Evolutionary conservation across 2,113 vertebrate genomes (phyloP), one percentile per base, ranked within the genome.

Genomic region (Pheucticus melanocephalus): DNA sequence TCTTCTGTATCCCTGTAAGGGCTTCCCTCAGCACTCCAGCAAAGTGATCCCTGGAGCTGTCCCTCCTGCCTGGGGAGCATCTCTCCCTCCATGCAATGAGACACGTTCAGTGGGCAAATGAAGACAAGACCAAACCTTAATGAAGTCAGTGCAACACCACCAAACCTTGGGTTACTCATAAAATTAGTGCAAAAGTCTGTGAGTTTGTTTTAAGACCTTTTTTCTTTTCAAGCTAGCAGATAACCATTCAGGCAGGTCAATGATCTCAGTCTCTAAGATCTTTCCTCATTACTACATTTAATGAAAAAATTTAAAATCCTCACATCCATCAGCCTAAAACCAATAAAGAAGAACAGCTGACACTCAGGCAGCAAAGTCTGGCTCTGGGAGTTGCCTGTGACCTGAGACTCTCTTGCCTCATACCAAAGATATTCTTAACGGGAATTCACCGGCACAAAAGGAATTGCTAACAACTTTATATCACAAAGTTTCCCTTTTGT

Each of bases 391-490:
- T n/a, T 87, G 50, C 9, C 1, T 59, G 1, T 39, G 48, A 65
- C 75, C 21, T 11, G 5, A 88, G 59, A 86, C 19, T n/a, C 75
- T 93, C 8, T 68, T 37, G 44, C 59, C 63, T 94, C 90, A 64
- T 78, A 86, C 40, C 15, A 12, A 33, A 30, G 59, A 84, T 88
- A 88, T 84, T 94, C 88, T 85, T 82, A 56, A 33, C 16, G 91
- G 50, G 35, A 88, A 78, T 54, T 94, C 71, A 57, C 47, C 23
- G 51, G 37, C 73, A 92, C 39, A 93, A 72, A 97, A 79, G 54
- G 53, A 93, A 86, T 75, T 68, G 84, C 59, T 82, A 96, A 75
- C 86, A 65, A 60, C 65, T 93, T 95, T 77, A 14, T 8, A 92
- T 86, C 66, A 92, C 70, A 78, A 90, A 94, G 31, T 75, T 90